Evolutionary conservation across 2,113 vertebrate species (phyloP).

Genomic region (Nesogale talazaci): DNA sequence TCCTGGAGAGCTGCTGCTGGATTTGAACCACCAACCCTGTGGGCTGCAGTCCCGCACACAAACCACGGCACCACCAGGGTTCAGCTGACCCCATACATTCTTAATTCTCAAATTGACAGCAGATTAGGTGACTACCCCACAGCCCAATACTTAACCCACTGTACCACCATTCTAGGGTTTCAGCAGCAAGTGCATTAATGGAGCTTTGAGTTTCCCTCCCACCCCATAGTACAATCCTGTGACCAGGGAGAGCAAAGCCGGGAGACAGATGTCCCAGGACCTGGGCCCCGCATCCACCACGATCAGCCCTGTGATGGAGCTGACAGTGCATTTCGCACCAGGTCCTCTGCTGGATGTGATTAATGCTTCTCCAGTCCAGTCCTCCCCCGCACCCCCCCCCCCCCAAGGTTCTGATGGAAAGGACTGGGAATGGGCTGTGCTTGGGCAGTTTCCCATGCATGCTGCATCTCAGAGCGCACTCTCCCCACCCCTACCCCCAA

Average conservation of each 20-base stretch:
- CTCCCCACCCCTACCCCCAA: background rate
- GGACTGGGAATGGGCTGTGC: too few relatives aligned
- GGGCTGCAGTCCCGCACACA: too few relatives aligned
- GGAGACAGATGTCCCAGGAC: background rate
- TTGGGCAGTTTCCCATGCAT: background rate
- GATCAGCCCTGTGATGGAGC: too few relatives aligned
- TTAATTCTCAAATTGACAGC: too few relatives aligned
- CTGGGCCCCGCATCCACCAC: too few relatives aligned
- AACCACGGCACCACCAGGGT: too few relatives aligned
- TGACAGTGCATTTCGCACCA: background rate
- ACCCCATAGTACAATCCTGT: accelerated
- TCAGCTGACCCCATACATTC: too few relatives aligned
- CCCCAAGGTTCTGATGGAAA: background rate
- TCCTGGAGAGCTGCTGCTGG: too few relatives aligned
- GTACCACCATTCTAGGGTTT: background rate
- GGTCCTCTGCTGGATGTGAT: background rate
- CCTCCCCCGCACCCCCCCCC: too few relatives aligned
- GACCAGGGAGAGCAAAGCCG: background rate
- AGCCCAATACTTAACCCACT: background rate
- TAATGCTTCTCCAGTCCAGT: background rate
- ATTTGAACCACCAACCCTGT: too few relatives aligned
- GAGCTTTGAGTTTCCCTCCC: background rate
- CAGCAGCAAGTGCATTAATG: background rate
- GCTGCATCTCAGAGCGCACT: background rate
- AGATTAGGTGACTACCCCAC: too few relatives aligned